Evolutionary conservation across 2,888 invertebrate genomes (phyloP).

Genomic region (Lasioglossum figueresi): DNA sequence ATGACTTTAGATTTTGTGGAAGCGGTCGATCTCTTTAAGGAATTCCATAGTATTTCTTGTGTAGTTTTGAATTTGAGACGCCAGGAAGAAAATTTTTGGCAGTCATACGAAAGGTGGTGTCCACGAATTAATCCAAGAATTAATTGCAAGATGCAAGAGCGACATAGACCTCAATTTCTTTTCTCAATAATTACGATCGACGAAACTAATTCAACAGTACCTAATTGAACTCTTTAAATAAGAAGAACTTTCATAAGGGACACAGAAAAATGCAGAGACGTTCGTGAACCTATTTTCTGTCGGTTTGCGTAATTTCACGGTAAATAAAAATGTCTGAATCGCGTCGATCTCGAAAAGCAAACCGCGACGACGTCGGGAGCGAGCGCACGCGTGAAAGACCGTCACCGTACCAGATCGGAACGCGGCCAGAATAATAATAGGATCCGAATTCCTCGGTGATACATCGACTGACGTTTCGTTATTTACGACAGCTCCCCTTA

Average conservation of each 20-base stretch:
- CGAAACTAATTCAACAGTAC: too few relatives aligned
- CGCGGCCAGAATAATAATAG: constrained; percentile 78
- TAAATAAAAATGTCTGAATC: constrained; percentile 3
- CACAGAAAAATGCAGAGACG: not conserved
- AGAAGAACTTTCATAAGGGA: not conserved
- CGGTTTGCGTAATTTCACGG: not conserved
- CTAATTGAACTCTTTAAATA: too few relatives aligned
- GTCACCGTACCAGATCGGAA: constrained; percentile 68
- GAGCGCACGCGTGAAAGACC: constrained; percentile 62
- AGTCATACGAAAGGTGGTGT: too few relatives aligned
- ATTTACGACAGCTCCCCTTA: constrained; percentile 78
- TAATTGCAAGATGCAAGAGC: too few relatives aligned
- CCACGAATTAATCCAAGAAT: too few relatives aligned
- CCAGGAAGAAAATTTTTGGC: too few relatives aligned
- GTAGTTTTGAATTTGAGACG: too few relatives aligned
- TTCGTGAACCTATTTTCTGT: not conserved
- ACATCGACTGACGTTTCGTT: constrained; percentile 80
- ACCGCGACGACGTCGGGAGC: constrained; percentile 46
- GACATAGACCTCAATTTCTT: too few relatives aligned
- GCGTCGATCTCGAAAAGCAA: constrained; percentile 62
- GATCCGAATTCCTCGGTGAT: constrained; percentile 78
- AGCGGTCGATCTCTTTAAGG: too few relatives aligned
- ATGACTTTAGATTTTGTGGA: too few relatives aligned
- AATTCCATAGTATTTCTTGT: too few relatives aligned
- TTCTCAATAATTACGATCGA: too few relatives aligned